Evolutionary conservation across 2,113 vertebrate species (phyloP).

Genomic region (Rhineura floridana): DNA sequence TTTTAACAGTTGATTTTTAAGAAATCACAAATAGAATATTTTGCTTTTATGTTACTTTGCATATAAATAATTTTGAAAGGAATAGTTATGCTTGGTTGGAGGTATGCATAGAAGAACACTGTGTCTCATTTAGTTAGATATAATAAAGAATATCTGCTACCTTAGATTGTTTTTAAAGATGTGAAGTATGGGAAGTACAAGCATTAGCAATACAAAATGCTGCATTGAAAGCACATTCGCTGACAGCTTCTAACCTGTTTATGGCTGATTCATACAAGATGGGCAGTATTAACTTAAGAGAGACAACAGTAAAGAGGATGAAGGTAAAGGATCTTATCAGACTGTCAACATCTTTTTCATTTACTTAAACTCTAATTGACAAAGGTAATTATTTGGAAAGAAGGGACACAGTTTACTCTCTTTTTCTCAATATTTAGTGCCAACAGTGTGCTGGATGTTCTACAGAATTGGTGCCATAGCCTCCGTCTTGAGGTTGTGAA

Average conservation of each 20-base stretch:
- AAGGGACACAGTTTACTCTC: background rate
- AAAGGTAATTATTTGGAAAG: background rate
- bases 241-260: background rate
- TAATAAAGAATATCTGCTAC: background rate
- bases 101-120: background rate
- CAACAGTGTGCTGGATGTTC: background rate
- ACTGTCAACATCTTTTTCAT: background rate
- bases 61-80: background rate
- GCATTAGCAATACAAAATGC: background rate
- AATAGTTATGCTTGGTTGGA: background rate
- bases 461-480: background rate
- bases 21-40: no score
- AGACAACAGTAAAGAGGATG: background rate
- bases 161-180: background rate
- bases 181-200: background rate
- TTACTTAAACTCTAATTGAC: background rate
- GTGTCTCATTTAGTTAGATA: background rate
- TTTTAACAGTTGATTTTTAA: background rate
- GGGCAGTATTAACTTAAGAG: background rate
- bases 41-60: background rate
- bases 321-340: background rate
- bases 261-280: background rate
- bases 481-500: background rate
- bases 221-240: background rate
- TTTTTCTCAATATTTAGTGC: background rate